phyloP scores from a whole-genome alignment of 2,797 vertebrate genomes.

The Mormyrus proboscirostris region DNA sequence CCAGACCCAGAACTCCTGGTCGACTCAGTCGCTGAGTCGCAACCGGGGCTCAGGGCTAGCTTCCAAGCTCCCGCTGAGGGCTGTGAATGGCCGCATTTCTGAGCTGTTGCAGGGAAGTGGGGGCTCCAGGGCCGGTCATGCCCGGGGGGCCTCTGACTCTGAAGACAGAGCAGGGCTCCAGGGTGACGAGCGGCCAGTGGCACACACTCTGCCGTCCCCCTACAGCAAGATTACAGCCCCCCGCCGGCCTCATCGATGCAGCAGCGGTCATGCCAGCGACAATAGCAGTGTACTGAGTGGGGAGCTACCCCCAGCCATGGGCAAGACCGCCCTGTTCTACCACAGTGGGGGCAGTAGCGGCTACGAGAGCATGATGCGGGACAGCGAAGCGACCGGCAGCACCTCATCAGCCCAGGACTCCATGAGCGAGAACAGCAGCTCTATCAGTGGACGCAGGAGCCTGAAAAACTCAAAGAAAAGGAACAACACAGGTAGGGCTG shows the following conservation, averaged over 20 bases:
- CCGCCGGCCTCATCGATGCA: constrained; percentile 81
- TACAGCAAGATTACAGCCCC: constrained; percentile 98
- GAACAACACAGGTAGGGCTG: constrained; percentile 71
- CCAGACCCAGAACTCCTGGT: constrained; percentile 70
- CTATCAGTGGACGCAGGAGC: constrained; percentile 72
- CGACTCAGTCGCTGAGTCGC: constrained; percentile 91
- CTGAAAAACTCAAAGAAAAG: constrained; percentile 90
- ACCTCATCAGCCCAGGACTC: constrained; percentile 92
- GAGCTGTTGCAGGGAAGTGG: constrained; percentile 84
- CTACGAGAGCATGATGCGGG: constrained; percentile 95
- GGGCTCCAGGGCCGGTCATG: constrained; percentile 55
- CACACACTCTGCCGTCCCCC: constrained; percentile 82
- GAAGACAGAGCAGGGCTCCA: constrained; percentile 51
- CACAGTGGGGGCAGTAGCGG: constrained; percentile 96
- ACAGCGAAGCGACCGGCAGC: constrained; percentile 90
- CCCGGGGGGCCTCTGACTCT: constrained; percentile 56
- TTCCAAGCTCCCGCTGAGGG: constrained; percentile 83
- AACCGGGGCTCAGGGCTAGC: constrained; percentile 74
- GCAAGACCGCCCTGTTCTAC: constrained; percentile 92
- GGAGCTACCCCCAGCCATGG: constrained; percentile 93
- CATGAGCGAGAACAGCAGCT: constrained; percentile 90
- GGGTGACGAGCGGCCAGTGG: constrained; percentile 63
- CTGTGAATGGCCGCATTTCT: constrained; percentile 87
- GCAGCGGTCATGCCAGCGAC: constrained; percentile 88
- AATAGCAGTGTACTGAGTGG: constrained; percentile 91